Conservation (phyloP, 37 sponge, comb jelly and placozoan genomes). For the Agelas oroides region DNA sequence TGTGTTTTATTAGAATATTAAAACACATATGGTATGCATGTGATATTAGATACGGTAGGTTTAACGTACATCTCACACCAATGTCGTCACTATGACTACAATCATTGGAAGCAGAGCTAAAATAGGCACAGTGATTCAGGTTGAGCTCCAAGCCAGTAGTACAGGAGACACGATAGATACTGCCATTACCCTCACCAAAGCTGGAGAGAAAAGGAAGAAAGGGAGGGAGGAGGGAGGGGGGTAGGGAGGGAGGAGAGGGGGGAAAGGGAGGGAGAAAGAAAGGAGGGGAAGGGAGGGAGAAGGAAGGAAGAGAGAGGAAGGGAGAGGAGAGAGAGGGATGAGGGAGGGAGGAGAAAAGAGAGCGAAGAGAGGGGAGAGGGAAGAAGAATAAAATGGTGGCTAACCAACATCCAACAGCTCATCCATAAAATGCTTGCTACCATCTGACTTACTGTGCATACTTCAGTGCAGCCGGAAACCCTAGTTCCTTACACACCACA, state of each 20-base stretch:
- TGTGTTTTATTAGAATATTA: too few relatives aligned
- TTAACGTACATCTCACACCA: too few relatives aligned
- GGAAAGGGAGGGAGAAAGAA: background rate
- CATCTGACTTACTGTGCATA: background rate
- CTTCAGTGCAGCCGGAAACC: conserved; percentile 18
- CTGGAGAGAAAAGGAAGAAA: too few relatives aligned
- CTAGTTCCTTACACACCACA: conserved; percentile 31
- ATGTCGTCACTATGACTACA: too few relatives aligned
- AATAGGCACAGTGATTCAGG: background rate
- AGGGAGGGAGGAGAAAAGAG: too few relatives aligned
- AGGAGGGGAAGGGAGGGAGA: background rate
- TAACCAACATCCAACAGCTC: too few relatives aligned
- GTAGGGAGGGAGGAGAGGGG: background rate
- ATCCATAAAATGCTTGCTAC: background rate
- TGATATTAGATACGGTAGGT: too few relatives aligned
- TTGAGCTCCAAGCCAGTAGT: background rate
- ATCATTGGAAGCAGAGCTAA: too few relatives aligned
- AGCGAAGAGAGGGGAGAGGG: too few relatives aligned
- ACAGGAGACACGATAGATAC: background rate
- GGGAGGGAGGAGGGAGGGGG: background rate
- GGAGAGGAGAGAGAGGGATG: too few relatives aligned
- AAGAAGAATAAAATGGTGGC: too few relatives aligned
- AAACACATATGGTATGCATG: too few relatives aligned
- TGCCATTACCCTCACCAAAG: background rate
- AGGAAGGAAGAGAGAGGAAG: background rate